Evolutionary conservation across 2,797 vertebrate genomes (phyloP).

Genomic region (Cheirogaleus major): DNA sequence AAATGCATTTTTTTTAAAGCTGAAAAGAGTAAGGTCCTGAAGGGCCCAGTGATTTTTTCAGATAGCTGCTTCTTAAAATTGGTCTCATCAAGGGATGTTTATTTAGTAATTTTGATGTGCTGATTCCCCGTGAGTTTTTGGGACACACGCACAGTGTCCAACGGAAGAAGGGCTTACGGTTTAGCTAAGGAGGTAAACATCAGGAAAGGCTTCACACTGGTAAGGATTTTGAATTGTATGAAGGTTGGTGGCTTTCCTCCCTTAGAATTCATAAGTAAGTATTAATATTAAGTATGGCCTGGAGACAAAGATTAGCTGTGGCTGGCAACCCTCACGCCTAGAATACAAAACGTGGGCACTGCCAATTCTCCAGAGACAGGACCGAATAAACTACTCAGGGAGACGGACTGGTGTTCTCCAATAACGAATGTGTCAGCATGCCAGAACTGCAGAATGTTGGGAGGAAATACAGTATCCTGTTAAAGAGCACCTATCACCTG

Average conservation of each 20-base stretch:
- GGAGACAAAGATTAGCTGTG: background rate
- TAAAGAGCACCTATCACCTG: background rate
- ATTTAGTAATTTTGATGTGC: background rate
- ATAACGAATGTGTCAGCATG: background rate
- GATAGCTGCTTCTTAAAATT: background rate
- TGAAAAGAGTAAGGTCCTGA: rapidly evolving
- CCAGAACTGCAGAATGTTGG: background rate
- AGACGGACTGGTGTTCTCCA: no score
- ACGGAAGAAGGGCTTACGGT: background rate
- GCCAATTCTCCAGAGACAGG: background rate
- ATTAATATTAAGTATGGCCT: no score
- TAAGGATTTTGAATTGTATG: background rate
- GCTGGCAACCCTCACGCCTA: background rate
- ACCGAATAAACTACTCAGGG: background rate
- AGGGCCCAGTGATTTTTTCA: rapidly evolving
- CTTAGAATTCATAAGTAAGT: no score
- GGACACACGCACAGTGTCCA: background rate
- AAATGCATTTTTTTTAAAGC: background rate
- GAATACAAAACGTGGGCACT: no score
- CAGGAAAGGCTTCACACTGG: background rate
- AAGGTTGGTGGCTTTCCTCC: no score
- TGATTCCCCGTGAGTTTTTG: background rate
- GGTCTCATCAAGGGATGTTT: rapidly evolving
- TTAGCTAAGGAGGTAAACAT: background rate
- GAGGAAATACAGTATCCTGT: background rate